A percentile compares a stretch with the other conserved stretches of the same genome.
phyloP scores from a whole-genome alignment of 2,113 vertebrate species.

The Zosterops borbonicus region DNA sequence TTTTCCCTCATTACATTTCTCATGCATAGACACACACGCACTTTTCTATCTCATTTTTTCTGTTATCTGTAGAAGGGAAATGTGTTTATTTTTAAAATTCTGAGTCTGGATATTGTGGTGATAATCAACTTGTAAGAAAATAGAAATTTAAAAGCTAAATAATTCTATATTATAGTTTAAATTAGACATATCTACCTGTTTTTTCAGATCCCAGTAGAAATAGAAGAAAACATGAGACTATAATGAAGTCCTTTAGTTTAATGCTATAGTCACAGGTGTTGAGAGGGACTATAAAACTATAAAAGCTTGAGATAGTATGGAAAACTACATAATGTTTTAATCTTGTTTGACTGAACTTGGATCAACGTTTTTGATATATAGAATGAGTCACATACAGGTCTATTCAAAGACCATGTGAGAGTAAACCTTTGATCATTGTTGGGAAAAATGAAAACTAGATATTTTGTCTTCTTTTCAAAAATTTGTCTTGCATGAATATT shows the following conservation, averaged over 20 bases:
- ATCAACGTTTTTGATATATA: neutral
- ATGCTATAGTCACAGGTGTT: neutral
- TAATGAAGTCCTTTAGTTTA: neutral
- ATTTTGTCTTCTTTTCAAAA: neutral
- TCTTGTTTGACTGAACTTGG: neutral
- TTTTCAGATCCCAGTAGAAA: neutral
- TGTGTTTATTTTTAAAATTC: neutral
- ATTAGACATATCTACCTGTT: neutral
- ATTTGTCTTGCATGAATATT: slow-evolving; percentile 40
- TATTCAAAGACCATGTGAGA: neutral
- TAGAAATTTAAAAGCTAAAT: neutral
- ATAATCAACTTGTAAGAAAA: slow-evolving; percentile 10
- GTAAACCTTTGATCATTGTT: neutral
- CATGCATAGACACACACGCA: neutral
- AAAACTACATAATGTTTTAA: neutral
- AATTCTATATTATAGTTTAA: neutral
- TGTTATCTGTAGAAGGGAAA: neutral
- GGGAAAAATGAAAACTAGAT: neutral
- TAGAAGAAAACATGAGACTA: neutral
- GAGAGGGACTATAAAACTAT: neutral
- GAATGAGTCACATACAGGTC: neutral
- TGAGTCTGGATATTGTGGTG: neutral
- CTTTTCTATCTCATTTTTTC: neutral
- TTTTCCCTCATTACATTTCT: slow-evolving; percentile 16
- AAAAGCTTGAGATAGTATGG: neutral